phyloP scores from a whole-genome alignment of 2,113 vertebrate species.

The Orycteropus afer region DNA sequence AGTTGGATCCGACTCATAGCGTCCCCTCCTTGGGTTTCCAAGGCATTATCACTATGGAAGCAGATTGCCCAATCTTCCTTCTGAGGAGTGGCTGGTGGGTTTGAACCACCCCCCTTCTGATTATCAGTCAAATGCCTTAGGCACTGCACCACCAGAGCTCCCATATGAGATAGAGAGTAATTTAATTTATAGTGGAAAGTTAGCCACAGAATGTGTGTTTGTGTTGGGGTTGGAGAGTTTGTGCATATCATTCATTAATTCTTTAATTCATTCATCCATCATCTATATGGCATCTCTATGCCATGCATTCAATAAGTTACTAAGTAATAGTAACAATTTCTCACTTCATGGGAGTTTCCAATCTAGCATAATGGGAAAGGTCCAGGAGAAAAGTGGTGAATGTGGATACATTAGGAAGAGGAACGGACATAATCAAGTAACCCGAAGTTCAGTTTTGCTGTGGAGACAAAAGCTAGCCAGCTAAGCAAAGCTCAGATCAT shows the following conservation, averaged over 20 bases:
- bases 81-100: too few species aligned
- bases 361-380: neutral
- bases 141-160: too few species aligned
- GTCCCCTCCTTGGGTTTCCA: too few species aligned
- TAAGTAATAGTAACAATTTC: neutral
- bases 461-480: neutral
- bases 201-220: neutral
- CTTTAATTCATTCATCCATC: neutral
- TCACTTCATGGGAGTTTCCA: neutral
- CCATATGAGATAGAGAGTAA: neutral
- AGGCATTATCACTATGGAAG: too few species aligned
- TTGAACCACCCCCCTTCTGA: too few species aligned
- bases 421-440: neutral
- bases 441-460: neutral
- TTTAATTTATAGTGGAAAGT: neutral
- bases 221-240: neutral
- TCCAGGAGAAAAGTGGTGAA: neutral
- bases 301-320: neutral
- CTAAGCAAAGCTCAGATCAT: conserved; percentile 3
- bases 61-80: too few species aligned
- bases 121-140: too few species aligned
- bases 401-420: neutral
- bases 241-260: neutral
- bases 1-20: too few species aligned
- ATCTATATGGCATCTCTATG: neutral